These are phyloP conservation scores for Furnarius figulus DNA, from an alignment of 2,113 vertebrate species.

Conservation along the genomic window DNA sequence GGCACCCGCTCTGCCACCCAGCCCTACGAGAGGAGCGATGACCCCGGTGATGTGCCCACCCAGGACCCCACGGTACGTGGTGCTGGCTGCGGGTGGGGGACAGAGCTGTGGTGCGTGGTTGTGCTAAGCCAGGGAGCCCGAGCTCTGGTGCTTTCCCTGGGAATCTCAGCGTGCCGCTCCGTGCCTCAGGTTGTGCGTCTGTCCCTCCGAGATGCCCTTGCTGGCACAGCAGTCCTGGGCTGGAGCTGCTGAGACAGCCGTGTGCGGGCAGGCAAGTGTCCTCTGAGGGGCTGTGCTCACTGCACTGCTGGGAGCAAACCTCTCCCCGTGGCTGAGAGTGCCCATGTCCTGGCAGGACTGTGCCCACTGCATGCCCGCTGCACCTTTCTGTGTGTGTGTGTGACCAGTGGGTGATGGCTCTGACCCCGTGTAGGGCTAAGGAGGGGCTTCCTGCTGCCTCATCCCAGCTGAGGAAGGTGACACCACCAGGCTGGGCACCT, in stretches of 20 bases:
- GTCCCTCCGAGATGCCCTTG: neutral
- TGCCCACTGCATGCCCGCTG: neutral
- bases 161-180: fast-evolving
- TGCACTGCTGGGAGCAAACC: neutral
- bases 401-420: neutral
- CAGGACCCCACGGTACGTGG: conserved; percentile 63
- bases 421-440: neutral
- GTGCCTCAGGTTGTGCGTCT: neutral
- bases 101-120: neutral
- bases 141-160: fast-evolving
- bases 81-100: neutral
- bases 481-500: neutral
- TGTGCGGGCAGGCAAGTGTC: fast-evolving
- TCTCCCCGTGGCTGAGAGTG: neutral
- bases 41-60: neutral
- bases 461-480: neutral
- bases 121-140: fast-evolving
- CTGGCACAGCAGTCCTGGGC: neutral
- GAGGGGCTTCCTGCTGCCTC: neutral
- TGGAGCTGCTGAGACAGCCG: conserved; percentile 2
- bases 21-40: conserved; percentile 72
- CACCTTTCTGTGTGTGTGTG: neutral
- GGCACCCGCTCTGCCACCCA: conserved; percentile 64
- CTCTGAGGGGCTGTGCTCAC: neutral
- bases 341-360: neutral